Base-by-base conservation (phyloP, 2,888 invertebrate genomes). In the Gnatocerus cornutus region DNA sequence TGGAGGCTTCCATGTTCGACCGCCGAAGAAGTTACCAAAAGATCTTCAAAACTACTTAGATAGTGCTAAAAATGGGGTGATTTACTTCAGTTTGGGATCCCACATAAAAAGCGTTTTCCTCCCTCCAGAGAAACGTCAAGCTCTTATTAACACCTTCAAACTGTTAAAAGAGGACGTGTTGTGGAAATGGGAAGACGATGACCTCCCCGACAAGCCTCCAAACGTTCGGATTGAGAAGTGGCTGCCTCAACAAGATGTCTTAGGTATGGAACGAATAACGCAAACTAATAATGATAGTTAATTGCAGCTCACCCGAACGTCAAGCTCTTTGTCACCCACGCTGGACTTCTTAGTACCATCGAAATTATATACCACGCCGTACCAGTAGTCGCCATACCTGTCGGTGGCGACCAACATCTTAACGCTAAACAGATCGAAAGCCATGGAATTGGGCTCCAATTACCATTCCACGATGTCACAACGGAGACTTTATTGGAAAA, bases 141-240 rank as follows among this genome's bases (percentile, higher is more conserved):
- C 85, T 0, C 86, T 92, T 30, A 80, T 89, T 3, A 87, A 88
- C 58, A 87, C 87, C 1, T 88, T 92, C 63, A 83, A 86, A 0
- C 86, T 85, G 69, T 74, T 91, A 0, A 89, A 90, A 68, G 89
- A 90, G 71, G 88, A 87, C 1, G 87, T 92, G 0, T 76, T 92
- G 14, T 91, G 90, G 91, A 92, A 92, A 83, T 92, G 90, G 89
- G 91, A 91, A 73, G 87, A 87, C 0, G 85, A 88, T n/a, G 56
- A 48, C 7, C 39, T 77, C 13, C 74, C 74, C 1, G 69, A 63
- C 5, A 71, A 77, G 43, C 83, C 85, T 0, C 69, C 76, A 9
- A 87, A 87, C 73, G 81, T 89, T 0, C 80, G 80, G 71, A 76
- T 84, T 6, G 73, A 69, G 3, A 78, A 76, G 30, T 82, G 82